These are phyloP conservation scores for Heliconius melpomene DNA, from an alignment of 1,140 invertebrate species.

Conservation along the genomic window DNA sequence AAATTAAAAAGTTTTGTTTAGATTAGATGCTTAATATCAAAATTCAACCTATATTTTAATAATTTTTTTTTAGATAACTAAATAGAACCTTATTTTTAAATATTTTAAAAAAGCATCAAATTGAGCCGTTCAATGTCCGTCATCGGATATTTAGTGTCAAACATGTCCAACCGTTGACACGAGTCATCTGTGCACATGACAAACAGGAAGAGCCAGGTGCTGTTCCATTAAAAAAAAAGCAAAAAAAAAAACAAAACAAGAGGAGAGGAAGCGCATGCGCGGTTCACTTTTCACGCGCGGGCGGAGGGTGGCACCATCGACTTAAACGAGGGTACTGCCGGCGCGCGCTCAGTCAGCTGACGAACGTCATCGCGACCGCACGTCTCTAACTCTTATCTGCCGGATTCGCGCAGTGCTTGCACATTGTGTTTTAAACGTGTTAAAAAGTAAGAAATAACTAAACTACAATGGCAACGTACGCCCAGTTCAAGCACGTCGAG, in stretches of 20 bases:
- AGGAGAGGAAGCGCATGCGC: slow-evolving; percentile 70
- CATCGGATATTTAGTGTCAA: slow-evolving; percentile 48
- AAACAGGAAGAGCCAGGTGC: slow-evolving; percentile 47
- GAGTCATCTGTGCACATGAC: slow-evolving; percentile 63
- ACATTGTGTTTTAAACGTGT: slow-evolving; percentile 62
- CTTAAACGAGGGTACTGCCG: slow-evolving; percentile 71
- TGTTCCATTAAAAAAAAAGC: slow-evolving; percentile 45
- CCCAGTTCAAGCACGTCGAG: slow-evolving; percentile 86
- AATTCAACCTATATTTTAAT: no score
- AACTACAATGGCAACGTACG: slow-evolving; percentile 84
- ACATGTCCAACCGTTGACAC: slow-evolving; percentile 57
- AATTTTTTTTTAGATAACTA: neutral
- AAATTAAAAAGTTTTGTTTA: neutral
- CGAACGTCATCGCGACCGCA: slow-evolving; percentile 51
- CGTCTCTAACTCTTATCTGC: slow-evolving; percentile 44
- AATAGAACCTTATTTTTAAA: neutral
- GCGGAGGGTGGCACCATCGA: slow-evolving; percentile 75
- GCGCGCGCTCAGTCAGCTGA: slow-evolving; percentile 79
- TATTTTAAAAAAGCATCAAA: slow-evolving; percentile 1
- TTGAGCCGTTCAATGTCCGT: slow-evolving; percentile 49
- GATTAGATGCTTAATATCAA: no score
- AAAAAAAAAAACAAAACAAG: slow-evolving; percentile 60
- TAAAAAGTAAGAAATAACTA: slow-evolving; percentile 42
- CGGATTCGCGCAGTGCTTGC: slow-evolving; percentile 63
- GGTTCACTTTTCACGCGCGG: slow-evolving; percentile 66